Percentiles rank a stretch among this genome's conserved stretches.
Evolutionary conservation across 1,140 invertebrate species (phyloP).

Genomic region (Sitobion miscanthi): DNA sequence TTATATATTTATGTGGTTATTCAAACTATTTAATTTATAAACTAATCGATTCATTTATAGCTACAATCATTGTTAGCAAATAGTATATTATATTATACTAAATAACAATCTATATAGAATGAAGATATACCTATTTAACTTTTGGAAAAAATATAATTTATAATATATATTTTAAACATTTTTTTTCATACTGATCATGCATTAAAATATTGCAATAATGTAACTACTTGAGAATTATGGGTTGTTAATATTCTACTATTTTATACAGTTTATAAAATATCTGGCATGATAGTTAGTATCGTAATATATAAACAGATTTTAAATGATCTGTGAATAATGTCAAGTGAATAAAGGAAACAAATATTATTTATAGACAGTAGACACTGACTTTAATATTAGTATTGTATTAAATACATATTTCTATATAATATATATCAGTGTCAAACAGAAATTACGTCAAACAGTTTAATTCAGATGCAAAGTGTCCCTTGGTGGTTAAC

Average conservation of each 20-base stretch:
- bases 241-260: not conserved
- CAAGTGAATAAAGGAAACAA: not conserved
- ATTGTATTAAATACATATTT: not conserved
- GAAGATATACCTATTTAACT: no score
- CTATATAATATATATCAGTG: not conserved
- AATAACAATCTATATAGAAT: not conserved
- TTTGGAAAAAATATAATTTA: not conserved
- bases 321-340: not conserved
- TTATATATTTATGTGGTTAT: no score
- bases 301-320: not conserved
- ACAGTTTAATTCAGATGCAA: conserved; percentile 21
- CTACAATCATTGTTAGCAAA: not conserved
- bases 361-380: not conserved
- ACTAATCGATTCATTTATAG: no score
- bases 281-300: not conserved
- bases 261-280: not conserved
- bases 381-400: not conserved
- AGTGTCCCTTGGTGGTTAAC: conserved; percentile 29
- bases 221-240: not conserved
- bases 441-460: not conserved
- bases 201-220: not conserved
- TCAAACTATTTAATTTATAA: no score
- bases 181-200: not conserved
- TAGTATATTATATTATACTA: not conserved
- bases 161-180: not conserved